Evolutionary conservation across 2,113 vertebrate genomes (phyloP).

Genomic region (Typhlomys cinereus): DNA sequence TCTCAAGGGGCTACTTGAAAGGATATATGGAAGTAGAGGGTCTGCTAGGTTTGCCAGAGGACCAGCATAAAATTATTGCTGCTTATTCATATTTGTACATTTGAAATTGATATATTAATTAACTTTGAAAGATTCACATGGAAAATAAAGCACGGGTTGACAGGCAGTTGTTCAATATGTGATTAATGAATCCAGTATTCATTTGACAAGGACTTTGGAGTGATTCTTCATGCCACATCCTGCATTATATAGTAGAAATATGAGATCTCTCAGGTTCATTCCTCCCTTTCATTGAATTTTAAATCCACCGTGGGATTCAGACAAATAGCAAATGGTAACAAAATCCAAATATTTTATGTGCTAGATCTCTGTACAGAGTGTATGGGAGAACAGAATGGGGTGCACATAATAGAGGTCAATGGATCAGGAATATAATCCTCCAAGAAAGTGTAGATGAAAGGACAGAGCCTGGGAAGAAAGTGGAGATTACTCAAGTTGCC

Average conservation of each 20-base stretch:
- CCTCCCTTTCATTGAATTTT: not conserved
- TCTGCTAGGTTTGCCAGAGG: slow-evolving; percentile 32
- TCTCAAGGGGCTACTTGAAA: not conserved
- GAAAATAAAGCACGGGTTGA: not conserved
- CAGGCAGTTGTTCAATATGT: not conserved
- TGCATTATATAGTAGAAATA: not conserved
- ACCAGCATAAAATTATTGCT: not conserved
- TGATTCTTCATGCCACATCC: not conserved
- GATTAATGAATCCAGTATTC: not conserved
- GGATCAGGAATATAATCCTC: not conserved
- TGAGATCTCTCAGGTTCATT: not conserved
- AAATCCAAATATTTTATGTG: not conserved
- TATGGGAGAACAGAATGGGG: not conserved
- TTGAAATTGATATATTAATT: slow-evolving; percentile 21
- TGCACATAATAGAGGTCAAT: not conserved
- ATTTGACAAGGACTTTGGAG: not conserved
- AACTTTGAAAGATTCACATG: slow-evolving; percentile 14
- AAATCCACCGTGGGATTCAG: not conserved
- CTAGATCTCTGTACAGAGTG: not conserved
- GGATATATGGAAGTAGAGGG: not conserved
- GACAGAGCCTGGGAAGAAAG: not conserved
- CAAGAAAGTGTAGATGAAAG: slow-evolving; percentile 1
- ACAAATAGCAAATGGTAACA: not conserved
- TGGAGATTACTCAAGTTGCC: not conserved
- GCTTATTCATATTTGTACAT: not conserved